phyloP scores from a whole-genome alignment of 1,140 invertebrate species.

The Aphidius ervi region DNA sequence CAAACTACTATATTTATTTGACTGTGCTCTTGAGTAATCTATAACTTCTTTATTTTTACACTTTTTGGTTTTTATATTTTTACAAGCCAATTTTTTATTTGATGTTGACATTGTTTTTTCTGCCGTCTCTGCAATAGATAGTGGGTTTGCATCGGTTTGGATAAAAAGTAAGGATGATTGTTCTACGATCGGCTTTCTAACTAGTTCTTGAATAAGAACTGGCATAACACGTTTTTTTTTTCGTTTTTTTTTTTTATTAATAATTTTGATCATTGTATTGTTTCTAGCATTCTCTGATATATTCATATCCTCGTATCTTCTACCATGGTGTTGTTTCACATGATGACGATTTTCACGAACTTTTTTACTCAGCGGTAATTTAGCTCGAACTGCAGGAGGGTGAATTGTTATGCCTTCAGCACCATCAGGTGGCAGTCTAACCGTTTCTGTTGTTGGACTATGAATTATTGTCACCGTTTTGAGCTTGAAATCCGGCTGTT shows the following conservation, averaged over 20 bases:
- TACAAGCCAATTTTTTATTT: slow-evolving; percentile 11
- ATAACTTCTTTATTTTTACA: slow-evolving; percentile 69
- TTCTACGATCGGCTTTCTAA: slow-evolving; percentile 31
- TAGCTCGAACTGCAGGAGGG: slow-evolving; percentile 56
- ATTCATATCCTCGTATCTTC: slow-evolving; percentile 13
- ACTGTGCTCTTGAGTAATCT: slow-evolving; percentile 67
- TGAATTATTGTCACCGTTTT: slow-evolving; percentile 82
- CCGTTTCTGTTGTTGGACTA: slow-evolving; percentile 79
- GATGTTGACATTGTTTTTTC: slow-evolving; percentile 20
- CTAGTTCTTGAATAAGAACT: slow-evolving; percentile 29
- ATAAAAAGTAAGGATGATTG: neutral
- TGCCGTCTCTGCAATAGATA: slow-evolving; percentile 32
- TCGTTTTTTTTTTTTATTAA: slow-evolving; percentile 35
- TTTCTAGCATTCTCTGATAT: neutral
- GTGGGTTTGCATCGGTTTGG: too few species aligned
- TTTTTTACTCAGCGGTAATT: slow-evolving; percentile 57
- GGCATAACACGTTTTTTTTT: slow-evolving; percentile 43
- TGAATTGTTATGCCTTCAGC: slow-evolving; percentile 62
- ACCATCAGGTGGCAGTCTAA: slow-evolving; percentile 69
- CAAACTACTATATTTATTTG: slow-evolving; percentile 45
- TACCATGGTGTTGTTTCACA: slow-evolving; percentile 41
- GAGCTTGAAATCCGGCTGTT: slow-evolving; percentile 70
- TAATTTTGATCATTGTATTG: slow-evolving; percentile 4
- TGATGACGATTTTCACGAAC: slow-evolving; percentile 55
- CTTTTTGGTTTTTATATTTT: slow-evolving; percentile 45